These are phyloP conservation scores for Bradypodion ventrale DNA, from an alignment of 2,797 vertebrate genomes.

Conservation along the genomic window DNA sequence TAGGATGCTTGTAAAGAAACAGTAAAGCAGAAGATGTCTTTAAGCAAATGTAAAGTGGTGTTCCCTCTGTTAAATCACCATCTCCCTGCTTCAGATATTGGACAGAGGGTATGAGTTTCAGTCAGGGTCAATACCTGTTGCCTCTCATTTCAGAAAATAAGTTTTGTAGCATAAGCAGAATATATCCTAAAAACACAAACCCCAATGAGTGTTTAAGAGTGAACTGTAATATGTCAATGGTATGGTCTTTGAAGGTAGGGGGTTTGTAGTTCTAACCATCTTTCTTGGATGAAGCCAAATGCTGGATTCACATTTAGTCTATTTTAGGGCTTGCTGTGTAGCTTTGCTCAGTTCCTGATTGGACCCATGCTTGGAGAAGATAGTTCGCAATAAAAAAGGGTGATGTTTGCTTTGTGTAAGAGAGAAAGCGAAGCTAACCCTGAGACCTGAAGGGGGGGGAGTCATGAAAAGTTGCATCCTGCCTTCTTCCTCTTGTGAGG, in stretches of 20 bases:
- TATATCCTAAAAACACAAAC: not conserved
- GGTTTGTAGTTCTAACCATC: not conserved
- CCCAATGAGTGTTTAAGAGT: not conserved
- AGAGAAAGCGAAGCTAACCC: not conserved
- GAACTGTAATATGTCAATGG: not conserved
- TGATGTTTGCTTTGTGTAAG: no score
- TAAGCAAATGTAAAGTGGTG: not conserved
- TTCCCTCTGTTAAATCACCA: not conserved
- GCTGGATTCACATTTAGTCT: not conserved
- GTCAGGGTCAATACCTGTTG: not conserved
- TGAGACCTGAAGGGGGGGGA: not conserved
- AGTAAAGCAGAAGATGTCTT: not conserved
- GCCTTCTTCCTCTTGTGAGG: not conserved
- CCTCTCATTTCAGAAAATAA: slow-evolving; percentile 1
- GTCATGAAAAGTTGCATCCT: not conserved
- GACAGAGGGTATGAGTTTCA: not conserved
- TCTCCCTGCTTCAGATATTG: not conserved
- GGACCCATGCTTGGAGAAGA: not conserved
- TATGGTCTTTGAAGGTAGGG: not conserved
- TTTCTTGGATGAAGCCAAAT: not conserved
- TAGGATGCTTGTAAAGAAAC: not conserved
- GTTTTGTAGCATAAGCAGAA: not conserved
- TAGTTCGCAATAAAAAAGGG: not conserved
- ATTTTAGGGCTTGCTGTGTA: not conserved
- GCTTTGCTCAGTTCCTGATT: not conserved